Evolutionary conservation across 2,888 invertebrate genomes (phyloP).

Genomic region (Pristionchus japonicus): DNA sequence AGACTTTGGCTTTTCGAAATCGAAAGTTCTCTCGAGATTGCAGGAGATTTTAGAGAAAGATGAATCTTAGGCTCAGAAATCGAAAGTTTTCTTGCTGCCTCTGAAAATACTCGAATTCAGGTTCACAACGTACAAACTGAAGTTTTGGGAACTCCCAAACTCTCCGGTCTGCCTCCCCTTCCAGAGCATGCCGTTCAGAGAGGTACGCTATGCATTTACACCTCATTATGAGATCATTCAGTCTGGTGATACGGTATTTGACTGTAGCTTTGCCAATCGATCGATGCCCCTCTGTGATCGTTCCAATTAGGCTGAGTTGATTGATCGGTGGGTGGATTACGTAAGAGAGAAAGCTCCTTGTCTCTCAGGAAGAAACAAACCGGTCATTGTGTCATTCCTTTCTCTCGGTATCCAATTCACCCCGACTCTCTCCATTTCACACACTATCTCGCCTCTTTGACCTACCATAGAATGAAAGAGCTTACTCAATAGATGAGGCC

Average conservation of each 20-base stretch:
- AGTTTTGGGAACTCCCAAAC: constrained; percentile 10
- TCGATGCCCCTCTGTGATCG: neutral
- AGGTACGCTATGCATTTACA: neutral
- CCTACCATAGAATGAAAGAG: too few relatives aligned
- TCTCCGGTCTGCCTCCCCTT: constrained; percentile 35
- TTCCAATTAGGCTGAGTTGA: constrained; percentile 22
- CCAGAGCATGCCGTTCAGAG: constrained; percentile 21
- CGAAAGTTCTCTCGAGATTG: neutral
- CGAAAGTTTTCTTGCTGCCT: neutral
- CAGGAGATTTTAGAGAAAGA: too few relatives aligned
- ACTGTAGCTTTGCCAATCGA: neutral
- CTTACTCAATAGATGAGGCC: too few relatives aligned
- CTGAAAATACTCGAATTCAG: too few relatives aligned
- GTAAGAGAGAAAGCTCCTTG: neutral
- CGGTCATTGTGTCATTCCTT: constrained; percentile 40
- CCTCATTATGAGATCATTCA: neutral
- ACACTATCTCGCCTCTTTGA: too few relatives aligned
- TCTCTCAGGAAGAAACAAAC: neutral
- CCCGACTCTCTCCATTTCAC: too few relatives aligned
- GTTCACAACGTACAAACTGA: constrained; percentile 37
- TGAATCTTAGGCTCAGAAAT: too few relatives aligned
- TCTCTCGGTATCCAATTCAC: constrained; percentile 23
- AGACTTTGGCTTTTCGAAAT: too few relatives aligned
- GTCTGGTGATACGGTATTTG: neutral
- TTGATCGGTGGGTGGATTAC: constrained; percentile 14